Evolutionary conservation across 2,888 invertebrate genomes (phyloP), one percentile per base, ranked within the genome.

Genomic region (Papilio protenor): DNA sequence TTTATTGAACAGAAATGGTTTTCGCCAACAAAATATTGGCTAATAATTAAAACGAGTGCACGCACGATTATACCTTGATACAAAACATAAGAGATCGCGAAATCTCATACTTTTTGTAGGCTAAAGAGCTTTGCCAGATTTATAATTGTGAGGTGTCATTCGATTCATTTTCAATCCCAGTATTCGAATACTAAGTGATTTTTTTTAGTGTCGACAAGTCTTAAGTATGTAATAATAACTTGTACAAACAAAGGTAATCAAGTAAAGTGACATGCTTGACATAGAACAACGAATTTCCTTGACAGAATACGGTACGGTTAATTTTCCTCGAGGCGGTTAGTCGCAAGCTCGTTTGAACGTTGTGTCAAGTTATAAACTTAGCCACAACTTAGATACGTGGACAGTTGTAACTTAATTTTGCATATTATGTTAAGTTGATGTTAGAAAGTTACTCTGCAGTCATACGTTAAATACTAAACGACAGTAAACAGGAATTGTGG

Each of bases 31-130:
- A 78, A 78, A 78, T 78, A 75, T 78, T 66, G 75, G 55, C 72
- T 49, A 75, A 76, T 78, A 78, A 78, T 75, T 78, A 78, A 75
- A 78, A 75, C 71, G 70, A 70, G 73, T 77, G 74, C 74, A 77
- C 70, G 77, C 74, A 74, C 78, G 75, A 75, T 75, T 75, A 75
- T 75, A 55, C 2, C 23, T 61, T 14, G 71, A 75, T 71, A 52
- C 75, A 75, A 71, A 23, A 72, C 11, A 64, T 52, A 18, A 71
- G 70, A n/a, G 57, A 40, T 33, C 23, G 40, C 73, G 57, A 21
- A 16, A 45, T 55, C 18, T 12, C n/a, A 59, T 45, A 5, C 21
- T 57, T 33, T 33, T 33, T 33, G 33, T 33, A 33, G 33, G 33
- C 5, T 33, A 33, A 33, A 33, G 5, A 4, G 5, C 5, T 33